Conservation (phyloP, 1,140 invertebrate genomes). For the Pogonus chalceus region DNA sequence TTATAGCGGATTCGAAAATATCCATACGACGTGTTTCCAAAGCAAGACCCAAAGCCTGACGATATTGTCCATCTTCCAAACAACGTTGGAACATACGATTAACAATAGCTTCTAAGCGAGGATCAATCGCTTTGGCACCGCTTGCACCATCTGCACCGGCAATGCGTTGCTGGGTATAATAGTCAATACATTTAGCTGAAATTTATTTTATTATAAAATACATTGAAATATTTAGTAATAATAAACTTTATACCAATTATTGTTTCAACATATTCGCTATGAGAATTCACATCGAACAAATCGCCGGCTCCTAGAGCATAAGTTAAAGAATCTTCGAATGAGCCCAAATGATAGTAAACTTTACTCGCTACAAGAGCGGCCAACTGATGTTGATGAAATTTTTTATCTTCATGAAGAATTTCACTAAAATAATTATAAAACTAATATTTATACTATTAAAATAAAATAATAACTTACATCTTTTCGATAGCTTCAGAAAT, state of each 20-base stretch:
- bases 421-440: slow-evolving; percentile 62
- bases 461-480: slow-evolving; percentile 53
- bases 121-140: slow-evolving; percentile 66
- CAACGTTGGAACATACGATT: slow-evolving; percentile 96
- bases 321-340: slow-evolving; percentile 89
- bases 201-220: slow-evolving; percentile 13
- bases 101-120: slow-evolving; percentile 84
- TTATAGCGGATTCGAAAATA: slow-evolving; percentile 84
- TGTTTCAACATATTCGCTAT: slow-evolving; percentile 93
- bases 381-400: slow-evolving; percentile 78
- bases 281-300: slow-evolving; percentile 87
- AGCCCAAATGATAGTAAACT: slow-evolving; percentile 95
- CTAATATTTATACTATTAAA: background rate
- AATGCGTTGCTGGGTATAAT: slow-evolving; percentile 82
- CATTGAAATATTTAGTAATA: slow-evolving; percentile 1
- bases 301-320: slow-evolving; percentile 89
- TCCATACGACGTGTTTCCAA: slow-evolving; percentile 94
- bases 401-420: slow-evolving; percentile 87
- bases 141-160: slow-evolving; percentile 50
- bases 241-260: slow-evolving; percentile 61
- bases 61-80: slow-evolving; percentile 85
- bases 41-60: slow-evolving; percentile 88
- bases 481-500: slow-evolving; percentile 96
- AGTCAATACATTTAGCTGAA: slow-evolving; percentile 87
- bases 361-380: slow-evolving; percentile 97